Conservation (phyloP, 2,797 vertebrate species). For the Caiman crocodilus region DNA sequence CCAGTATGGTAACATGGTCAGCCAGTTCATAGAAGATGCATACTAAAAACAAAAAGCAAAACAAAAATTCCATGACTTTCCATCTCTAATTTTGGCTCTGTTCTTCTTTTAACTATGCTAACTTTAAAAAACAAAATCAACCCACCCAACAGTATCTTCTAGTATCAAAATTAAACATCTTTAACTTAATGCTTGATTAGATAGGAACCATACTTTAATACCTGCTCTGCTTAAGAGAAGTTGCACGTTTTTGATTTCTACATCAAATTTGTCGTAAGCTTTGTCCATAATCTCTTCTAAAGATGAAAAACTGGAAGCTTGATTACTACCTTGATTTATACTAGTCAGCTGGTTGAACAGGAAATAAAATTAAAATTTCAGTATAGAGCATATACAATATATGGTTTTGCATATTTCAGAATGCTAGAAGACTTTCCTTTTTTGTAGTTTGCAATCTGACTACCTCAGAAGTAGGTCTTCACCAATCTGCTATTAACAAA, state of each 20-base stretch:
- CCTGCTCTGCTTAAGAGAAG: conserved; percentile 93
- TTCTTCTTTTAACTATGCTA: neutral
- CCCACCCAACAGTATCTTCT: neutral
- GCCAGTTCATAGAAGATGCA: no score
- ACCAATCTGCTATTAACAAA: no score
- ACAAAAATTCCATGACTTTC: neutral
- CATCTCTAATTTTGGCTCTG: neutral
- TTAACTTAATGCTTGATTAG: neutral
- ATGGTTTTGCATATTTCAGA: neutral
- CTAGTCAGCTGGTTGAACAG: conserved; percentile 87
- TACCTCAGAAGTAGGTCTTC: neutral
- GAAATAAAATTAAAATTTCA: neutral
- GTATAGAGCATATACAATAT: rapidly evolving
- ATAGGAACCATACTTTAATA: conserved; percentile 59
- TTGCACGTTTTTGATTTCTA: conserved; percentile 92
- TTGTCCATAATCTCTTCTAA: conserved; percentile 97
- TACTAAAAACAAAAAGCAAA: no score
- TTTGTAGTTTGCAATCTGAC: neutral
- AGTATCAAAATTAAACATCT: neutral
- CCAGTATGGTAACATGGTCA: neutral
- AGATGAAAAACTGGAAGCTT: conserved; percentile 85
- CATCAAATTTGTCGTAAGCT: conserved; percentile 93
- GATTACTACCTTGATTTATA: conserved; percentile 82
- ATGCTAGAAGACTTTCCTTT: neutral
- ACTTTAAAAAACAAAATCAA: neutral